Evolutionary conservation across 2,113 vertebrate genomes (phyloP).

Genomic region (Danionella cerebrum): DNA sequence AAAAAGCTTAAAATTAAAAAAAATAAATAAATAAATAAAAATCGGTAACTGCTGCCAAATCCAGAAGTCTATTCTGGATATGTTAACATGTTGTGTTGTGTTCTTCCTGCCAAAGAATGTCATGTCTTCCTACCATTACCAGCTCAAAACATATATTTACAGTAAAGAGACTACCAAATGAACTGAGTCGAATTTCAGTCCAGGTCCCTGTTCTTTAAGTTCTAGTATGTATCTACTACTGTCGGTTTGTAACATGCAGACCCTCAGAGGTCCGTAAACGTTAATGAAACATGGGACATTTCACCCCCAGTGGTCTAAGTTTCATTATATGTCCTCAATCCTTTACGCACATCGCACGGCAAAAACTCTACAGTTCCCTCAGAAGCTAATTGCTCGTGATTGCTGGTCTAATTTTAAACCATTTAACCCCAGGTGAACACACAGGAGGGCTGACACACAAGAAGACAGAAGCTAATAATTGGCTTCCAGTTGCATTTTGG

Average conservation of each 20-base stretch:
- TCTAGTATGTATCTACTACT: neutral
- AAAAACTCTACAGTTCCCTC: constrained; percentile 30
- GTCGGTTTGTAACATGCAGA: neutral
- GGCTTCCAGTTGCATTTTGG: constrained; percentile 34
- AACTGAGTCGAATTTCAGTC: neutral
- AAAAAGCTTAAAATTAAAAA: too few relatives aligned
- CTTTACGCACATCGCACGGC: constrained; percentile 23
- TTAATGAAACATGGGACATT: neutral
- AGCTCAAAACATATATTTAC: too few relatives aligned
- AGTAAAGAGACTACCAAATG: too few relatives aligned
- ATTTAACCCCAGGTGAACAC: constrained; percentile 66
- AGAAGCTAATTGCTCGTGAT: constrained; percentile 66
- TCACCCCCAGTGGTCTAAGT: constrained; percentile 3
- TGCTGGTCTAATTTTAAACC: constrained; percentile 65
- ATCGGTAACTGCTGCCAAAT: too few relatives aligned
- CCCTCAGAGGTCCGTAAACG: neutral
- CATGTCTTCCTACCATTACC: too few relatives aligned
- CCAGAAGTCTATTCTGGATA: too few relatives aligned
- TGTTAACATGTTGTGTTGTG: too few relatives aligned
- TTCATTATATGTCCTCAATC: constrained; percentile 33
- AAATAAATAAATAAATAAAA: too few relatives aligned
- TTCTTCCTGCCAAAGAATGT: too few relatives aligned
- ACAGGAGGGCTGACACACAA: constrained; percentile 58
- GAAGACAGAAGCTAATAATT: constrained; percentile 47
- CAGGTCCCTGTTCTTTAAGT: neutral